Base-by-base conservation (phyloP, 2,797 vertebrate genomes). In the Scolopax bukidnonensis region DNA sequence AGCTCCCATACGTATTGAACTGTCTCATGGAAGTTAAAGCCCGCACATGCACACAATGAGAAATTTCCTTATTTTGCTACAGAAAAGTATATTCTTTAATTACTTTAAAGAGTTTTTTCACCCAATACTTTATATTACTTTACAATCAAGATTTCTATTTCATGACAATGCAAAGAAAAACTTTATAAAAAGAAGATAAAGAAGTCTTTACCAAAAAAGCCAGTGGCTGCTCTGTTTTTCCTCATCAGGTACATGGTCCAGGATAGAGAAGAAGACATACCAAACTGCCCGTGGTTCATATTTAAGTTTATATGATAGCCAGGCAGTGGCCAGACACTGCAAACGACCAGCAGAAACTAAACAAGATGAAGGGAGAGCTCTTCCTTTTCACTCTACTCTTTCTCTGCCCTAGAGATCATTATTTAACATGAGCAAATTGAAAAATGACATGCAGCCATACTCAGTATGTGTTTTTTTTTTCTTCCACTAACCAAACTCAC, bases 211-310 rank as follows among this genome's bases (percentile, higher is more conserved):
- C 98, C 98, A 45, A 98, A 98, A 61, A 98, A 92, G 33, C 94
- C 96, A 77, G 94, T 68, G 93, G 95, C 95, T 40, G 97, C 92
- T 89, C 97, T 98, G 92, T 96, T 97, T 96, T 98, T 98, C 96
- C 97, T 98, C 98, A 98, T 98, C 97, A 98, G 96, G 97, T 98
- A 98, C 98, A 98, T 93, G 87, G 98, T 98, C 98, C 98, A 98
- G 50, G 98, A 98, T 61, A 98, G 89, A 12, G 98, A 97, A 32
- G 97, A 91, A 4, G 98, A 96, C 86, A 97, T 70, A 85, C 94
- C 95, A 76, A 98, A 97, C 14, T 97, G 96, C 64, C 97, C 97
- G 3, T 96, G 64, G 96, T 98, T 98, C 98, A 98, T 98, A 59
- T 79, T 83, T 82, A 78, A n/a, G 40, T 73, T 80, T 65, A 57